phyloP scores from a whole-genome alignment of 2,888 invertebrate species.

The Agrochola macilenta region DNA sequence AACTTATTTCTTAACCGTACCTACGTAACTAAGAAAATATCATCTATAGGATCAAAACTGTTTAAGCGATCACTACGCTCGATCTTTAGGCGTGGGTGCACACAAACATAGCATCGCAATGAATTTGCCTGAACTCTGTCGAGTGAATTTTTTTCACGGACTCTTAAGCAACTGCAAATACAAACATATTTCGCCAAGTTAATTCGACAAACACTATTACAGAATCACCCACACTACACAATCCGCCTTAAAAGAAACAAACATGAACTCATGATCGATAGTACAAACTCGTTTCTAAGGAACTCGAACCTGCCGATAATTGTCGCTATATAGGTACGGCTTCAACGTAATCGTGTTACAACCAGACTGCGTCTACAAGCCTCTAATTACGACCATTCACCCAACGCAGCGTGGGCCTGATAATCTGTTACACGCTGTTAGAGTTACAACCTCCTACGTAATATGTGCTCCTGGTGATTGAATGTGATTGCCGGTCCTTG shows the following conservation, averaged over 20 bases:
- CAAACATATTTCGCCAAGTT: background rate
- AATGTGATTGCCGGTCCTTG: slow-evolving; percentile 31
- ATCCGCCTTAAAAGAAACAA: slow-evolving; percentile 52
- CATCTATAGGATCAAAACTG: no score
- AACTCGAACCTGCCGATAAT: slow-evolving; percentile 64
- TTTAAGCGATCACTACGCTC: no score
- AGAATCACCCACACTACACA: slow-evolving; percentile 3
- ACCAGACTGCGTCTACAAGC: slow-evolving; percentile 62
- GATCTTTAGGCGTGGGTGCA: no score
- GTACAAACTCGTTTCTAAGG: slow-evolving; percentile 62
- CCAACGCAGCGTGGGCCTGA: slow-evolving; percentile 40
- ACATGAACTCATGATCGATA: slow-evolving; percentile 61
- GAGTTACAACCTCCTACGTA: slow-evolving; percentile 47
- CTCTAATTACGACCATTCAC: slow-evolving; percentile 64
- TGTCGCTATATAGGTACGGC: slow-evolving; percentile 64
- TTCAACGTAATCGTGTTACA: slow-evolving; percentile 73
- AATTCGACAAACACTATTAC: background rate
- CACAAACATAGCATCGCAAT: no score
- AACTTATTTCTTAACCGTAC: no score
- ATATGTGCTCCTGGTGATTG: slow-evolving; percentile 52
- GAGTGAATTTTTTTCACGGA: no score
- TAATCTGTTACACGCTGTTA: slow-evolving; percentile 50
- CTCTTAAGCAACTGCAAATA: background rate
- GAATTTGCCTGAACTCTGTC: no score
- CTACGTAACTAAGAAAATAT: no score